Conservation (phyloP, 2,888 invertebrate genomes). For the Drosophila koepferae region DNA sequence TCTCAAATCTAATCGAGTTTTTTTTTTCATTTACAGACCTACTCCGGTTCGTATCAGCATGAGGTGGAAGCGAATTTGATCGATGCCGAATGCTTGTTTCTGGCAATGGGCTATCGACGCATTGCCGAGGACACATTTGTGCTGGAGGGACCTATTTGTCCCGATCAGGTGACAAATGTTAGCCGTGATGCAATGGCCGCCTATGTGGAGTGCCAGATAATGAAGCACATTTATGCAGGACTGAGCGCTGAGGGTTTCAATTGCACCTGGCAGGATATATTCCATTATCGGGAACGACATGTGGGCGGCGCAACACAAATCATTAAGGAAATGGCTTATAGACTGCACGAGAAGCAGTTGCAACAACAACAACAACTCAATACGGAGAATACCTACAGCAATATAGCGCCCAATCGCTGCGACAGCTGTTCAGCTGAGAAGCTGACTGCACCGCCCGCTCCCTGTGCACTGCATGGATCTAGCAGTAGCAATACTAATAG, state of each 20-base stretch:
- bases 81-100: conserved; percentile 91
- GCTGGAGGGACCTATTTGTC: conserved; percentile 91
- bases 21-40: conserved; percentile 87
- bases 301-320: conserved; percentile 80
- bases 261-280: conserved; percentile 89
- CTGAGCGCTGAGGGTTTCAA: conserved; percentile 87
- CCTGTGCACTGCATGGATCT: conserved; percentile 60
- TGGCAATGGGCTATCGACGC: conserved; percentile 93
- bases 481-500: conserved; percentile 34
- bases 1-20: neutral
- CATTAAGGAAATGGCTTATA: conserved; percentile 81
- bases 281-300: conserved; percentile 83
- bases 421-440: conserved; percentile 53
- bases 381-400: conserved; percentile 70
- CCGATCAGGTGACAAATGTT: conserved; percentile 91
- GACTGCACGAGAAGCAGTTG: conserved; percentile 78
- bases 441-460: conserved; percentile 24
- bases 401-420: conserved; percentile 52
- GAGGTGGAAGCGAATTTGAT: conserved; percentile 93
- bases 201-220: conserved; percentile 94
- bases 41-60: conserved; percentile 95
- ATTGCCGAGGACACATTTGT: conserved; percentile 86
- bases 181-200: conserved; percentile 94
- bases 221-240: conserved; percentile 91
- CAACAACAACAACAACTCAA: conserved; percentile 58